Conservation (phyloP, 2,888 invertebrate genomes). For the Chironomus tentans region DNA sequence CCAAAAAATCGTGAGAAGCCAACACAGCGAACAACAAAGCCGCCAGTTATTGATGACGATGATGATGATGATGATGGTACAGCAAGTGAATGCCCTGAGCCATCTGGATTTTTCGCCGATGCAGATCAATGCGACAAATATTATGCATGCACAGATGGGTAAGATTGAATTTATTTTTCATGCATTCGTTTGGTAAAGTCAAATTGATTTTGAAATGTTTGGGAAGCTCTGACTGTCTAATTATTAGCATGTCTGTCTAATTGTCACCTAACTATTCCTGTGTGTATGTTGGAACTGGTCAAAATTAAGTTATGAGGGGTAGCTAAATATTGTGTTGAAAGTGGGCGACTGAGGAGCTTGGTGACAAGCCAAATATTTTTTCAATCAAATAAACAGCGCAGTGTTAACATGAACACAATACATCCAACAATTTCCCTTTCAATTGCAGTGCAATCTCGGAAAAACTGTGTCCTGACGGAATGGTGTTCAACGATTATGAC, state of each 20-base stretch:
- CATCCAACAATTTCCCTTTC: constrained; percentile 33
- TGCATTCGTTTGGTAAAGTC: too few relatives aligned
- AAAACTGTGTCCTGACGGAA: constrained; percentile 77
- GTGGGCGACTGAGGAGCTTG: too few relatives aligned
- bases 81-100: constrained; percentile 66
- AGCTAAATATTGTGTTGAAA: too few relatives aligned
- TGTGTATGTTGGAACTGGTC: too few relatives aligned
- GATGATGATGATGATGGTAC: constrained; percentile 49
- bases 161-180: neutral
- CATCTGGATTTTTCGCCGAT: constrained; percentile 75
- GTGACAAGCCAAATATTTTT: too few relatives aligned
- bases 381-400: too few relatives aligned
- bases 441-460: constrained; percentile 62
- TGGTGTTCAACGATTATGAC: constrained; percentile 79
- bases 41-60: constrained; percentile 35
- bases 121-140: constrained; percentile 83
- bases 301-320: too few relatives aligned
- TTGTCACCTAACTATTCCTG: too few relatives aligned
- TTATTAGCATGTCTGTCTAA: too few relatives aligned
- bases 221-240: too few relatives aligned
- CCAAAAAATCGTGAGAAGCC: neutral
- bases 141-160: constrained; percentile 59
- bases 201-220: too few relatives aligned
- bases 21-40: constrained; percentile 28
- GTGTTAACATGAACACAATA: too few relatives aligned